These are phyloP conservation scores for Peromyscus nudipes DNA, from an alignment of 2,797 vertebrate genomes.

Conservation along the genomic window DNA sequence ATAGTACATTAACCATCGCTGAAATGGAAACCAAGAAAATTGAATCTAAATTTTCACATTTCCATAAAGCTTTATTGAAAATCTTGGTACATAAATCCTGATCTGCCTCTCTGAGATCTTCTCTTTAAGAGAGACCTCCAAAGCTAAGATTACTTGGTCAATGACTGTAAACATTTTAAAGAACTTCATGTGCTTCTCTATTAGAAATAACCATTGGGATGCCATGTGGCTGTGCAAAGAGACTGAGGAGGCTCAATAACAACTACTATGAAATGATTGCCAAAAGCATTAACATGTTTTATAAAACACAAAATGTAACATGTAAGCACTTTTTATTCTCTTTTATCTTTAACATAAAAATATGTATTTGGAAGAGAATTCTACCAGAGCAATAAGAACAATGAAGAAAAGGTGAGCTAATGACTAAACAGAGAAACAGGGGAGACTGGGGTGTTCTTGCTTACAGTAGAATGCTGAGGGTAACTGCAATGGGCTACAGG, in stretches of 20 bases:
- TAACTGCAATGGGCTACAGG: background rate
- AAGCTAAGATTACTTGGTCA: slow-evolving; percentile 21
- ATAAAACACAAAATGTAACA: background rate
- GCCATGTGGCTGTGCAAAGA: background rate
- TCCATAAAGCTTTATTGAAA: slow-evolving; percentile 28
- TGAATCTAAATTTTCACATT: slow-evolving; percentile 46
- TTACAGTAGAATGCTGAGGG: background rate
- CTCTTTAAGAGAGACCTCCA: slow-evolving; percentile 1
- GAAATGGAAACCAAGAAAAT: slow-evolving; percentile 33
- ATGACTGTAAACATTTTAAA: slow-evolving; percentile 16
- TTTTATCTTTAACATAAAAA: background rate
- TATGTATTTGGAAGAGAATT: background rate
- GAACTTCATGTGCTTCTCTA: background rate
- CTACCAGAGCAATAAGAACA: background rate
- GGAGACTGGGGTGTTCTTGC: background rate
- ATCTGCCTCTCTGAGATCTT: slow-evolving; percentile 14
- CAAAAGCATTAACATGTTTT: background rate
- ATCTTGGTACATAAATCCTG: slow-evolving; percentile 27
- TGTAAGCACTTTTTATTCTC: slow-evolving; percentile 2
- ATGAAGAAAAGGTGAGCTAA: background rate
- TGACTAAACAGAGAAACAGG: background rate
- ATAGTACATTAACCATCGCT: background rate
- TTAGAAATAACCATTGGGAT: background rate
- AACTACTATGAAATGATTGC: background rate
- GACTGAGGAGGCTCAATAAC: background rate